Evolutionary conservation across 2,888 invertebrate genomes (phyloP).

Genomic region (Drosophila siamana): DNA sequence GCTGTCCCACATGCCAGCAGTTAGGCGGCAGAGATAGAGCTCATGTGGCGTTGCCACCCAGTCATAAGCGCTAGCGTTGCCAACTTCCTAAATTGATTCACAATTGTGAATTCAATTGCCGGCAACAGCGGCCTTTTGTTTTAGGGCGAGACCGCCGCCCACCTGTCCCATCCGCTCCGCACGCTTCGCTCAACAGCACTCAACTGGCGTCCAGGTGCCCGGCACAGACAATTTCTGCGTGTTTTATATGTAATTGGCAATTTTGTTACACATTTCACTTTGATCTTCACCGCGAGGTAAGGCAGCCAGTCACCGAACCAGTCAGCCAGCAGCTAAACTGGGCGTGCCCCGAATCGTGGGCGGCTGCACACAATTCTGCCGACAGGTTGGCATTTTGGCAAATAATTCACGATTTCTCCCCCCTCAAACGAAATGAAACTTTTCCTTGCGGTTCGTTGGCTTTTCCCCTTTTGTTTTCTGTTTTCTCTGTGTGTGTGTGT

Average conservation of each 20-base stretch:
- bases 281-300: slow-evolving; percentile 61
- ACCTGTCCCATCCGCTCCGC: neutral
- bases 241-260: slow-evolving; percentile 80
- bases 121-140: slow-evolving; percentile 65
- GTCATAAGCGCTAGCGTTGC: slow-evolving; percentile 65
- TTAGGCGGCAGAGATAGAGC: slow-evolving; percentile 12
- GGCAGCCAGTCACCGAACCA: slow-evolving; percentile 2
- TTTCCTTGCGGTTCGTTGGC: slow-evolving; percentile 55
- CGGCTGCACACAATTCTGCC: slow-evolving; percentile 69
- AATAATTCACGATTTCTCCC: slow-evolving; percentile 61
- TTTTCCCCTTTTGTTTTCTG: slow-evolving; percentile 27
- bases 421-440: slow-evolving; percentile 48
- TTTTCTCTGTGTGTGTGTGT: neutral
- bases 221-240: slow-evolving; percentile 60
- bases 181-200: neutral
- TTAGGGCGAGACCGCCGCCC: slow-evolving; percentile 32
- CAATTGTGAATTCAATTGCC: slow-evolving; percentile 78
- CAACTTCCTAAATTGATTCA: slow-evolving; percentile 76
- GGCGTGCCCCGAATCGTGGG: slow-evolving; percentile 32
- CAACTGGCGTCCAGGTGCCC: slow-evolving; percentile 22
- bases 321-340: slow-evolving; percentile 18
- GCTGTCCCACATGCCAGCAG: neutral
- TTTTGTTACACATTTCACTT: slow-evolving; percentile 78
- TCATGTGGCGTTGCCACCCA: slow-evolving; percentile 50
- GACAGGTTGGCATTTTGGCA: slow-evolving; percentile 55